Evolutionary conservation across 2,888 invertebrate species (phyloP), one percentile per base, ranked within the genome.

Genomic region (Ctenicera cuprea): DNA sequence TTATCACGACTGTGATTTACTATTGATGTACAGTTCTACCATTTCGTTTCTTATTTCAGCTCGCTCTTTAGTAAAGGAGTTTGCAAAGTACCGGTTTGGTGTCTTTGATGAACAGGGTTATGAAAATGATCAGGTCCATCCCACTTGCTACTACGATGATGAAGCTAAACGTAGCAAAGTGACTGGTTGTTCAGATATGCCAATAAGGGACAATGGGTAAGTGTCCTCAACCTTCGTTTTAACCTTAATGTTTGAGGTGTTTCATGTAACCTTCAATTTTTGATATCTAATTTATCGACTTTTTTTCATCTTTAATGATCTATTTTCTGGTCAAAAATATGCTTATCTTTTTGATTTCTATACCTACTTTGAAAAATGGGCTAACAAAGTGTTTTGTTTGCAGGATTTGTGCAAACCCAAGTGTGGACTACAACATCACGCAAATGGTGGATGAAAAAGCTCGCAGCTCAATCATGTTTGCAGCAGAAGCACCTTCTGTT

Each of bases 41-140:
- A n/a, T n/a, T n/a, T n/a, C n/a, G n/a, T 54, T 52, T 52, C 16
- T 18, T 0, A 1, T 73, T 71, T 12, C 62, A 83, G 85, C 83
- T 38, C 87, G 89, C 64, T 85, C 88, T 11, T 81, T 92, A 38
- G 88, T 91, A 0, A 90, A 90, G 79, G 90, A 92, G 80, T 92
- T 92, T 89, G 90, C 91, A 3, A 92, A 91, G 85, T 91, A 91
- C 80, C 89, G 92, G 0, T 93, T 92, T 85, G 93, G 93, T 1
- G 89, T 92, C 3, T 93, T 92, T 83, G 92, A 92, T 79, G 92
- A 92, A 83, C 89, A 90, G 73, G 92, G 92, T 0, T 91, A 89
- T 80, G 85, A 85, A 45, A 88, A 88, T 57, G 91, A 92, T 82
- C 87, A 88, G 0, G 87, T 91, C 38, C 91, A 91, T 81, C 91